Base-by-base conservation (phyloP, 2,888 invertebrate species). In the Drosophila leonis region DNA sequence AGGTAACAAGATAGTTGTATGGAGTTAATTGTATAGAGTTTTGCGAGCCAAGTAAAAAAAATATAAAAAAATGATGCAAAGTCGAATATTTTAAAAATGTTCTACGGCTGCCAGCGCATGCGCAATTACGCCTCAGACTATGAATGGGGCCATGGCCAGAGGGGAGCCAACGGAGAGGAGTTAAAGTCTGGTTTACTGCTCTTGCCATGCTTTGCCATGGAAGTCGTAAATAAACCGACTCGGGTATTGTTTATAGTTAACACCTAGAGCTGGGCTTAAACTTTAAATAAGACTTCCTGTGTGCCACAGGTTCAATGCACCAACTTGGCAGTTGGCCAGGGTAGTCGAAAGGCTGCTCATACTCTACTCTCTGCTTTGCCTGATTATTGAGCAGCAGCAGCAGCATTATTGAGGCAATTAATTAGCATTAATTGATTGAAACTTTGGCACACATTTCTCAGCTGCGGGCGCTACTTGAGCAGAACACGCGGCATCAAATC, bases 1-100 rank as follows among this genome's bases (percentile, higher is more conserved):
- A 90, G 90, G 85, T 85, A 90, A 85, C 90, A 89, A 85, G 84
- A 85, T 85, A 89, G 84, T 84, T 87, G 74, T 39, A 78, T 83
- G 70, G 73, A 82, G 81, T 89, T 84, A 84, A 84, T 84, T 84
- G 87, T 81, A 89, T 76, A 72, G 64, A 57, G 66, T 59, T 51
- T 44, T 62, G 63, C 62, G 54, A 74, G 54, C 72, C 72, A 24
- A 15, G 24, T 44, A 24, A 0, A 24, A 13, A 44, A 44, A 44
- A 44, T 2, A 0, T 2, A 49, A 51, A 46, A 29, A 12, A 49
- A 49, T 84, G 87, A 87, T 76, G 82, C 89, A 72, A 66, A 85
- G 79, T 87, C 90, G 84, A 89, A 85, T 85, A 89, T 79, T 77
- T 85, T 76, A 83, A 72, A 78, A 74, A 62, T 68, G 56, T 48